phyloP scores from a whole-genome alignment of 2,113 vertebrate species.

The Ctenodactylus gundi region DNA sequence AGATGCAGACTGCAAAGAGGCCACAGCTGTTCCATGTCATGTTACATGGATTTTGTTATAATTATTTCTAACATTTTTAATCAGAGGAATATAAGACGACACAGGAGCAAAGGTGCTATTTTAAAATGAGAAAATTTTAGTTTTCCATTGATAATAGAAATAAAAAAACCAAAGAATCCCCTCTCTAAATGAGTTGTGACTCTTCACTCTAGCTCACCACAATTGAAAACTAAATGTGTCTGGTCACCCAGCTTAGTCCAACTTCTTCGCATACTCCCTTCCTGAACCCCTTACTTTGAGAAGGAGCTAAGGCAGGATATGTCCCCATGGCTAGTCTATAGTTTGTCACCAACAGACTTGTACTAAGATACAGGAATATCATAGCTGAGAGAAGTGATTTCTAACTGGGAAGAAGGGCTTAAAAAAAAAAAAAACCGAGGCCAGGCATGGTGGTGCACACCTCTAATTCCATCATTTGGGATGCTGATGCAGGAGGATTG shows the following conservation, averaged over 20 bases:
- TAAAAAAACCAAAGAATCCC: background rate
- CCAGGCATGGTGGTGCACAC: too few species aligned
- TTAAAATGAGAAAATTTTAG: background rate
- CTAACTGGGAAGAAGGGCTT: background rate
- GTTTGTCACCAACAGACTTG: background rate
- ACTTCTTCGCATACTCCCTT: background rate
- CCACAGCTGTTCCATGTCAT: conserved; percentile 17
- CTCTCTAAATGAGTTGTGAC: background rate
- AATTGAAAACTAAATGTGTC: background rate
- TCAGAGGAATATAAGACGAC: background rate
- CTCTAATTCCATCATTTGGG: too few species aligned
- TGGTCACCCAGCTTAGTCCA: background rate
- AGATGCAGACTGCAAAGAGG: background rate
- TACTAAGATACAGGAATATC: background rate
- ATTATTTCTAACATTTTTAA: conserved; percentile 58
- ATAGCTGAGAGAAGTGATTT: background rate
- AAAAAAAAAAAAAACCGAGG: accelerated
- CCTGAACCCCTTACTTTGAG: background rate
- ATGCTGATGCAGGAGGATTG: too few species aligned
- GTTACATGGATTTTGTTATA: background rate
- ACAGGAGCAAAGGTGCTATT: background rate
- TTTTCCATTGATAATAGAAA: conserved; percentile 6
- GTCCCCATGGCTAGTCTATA: background rate
- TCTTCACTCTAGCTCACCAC: background rate
- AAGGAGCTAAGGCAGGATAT: background rate